phyloP scores from a whole-genome alignment of 1,140 invertebrate species.

The Aphelinus certus region DNA sequence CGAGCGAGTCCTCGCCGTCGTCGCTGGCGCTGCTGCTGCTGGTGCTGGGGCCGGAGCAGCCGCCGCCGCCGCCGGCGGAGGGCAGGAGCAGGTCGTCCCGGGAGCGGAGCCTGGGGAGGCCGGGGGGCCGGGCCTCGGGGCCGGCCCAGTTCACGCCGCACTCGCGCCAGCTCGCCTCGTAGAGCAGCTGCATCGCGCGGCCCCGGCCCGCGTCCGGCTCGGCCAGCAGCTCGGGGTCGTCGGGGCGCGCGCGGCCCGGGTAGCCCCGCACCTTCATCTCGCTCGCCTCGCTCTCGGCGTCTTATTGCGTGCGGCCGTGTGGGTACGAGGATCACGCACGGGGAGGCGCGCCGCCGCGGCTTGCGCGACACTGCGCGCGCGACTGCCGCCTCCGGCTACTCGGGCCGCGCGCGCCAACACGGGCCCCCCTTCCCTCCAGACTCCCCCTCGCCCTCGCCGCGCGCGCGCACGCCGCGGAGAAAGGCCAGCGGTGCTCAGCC shows the following conservation, averaged over 20 bases:
- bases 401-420: neutral
- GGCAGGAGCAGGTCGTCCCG: conserved; percentile 25
- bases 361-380: neutral
- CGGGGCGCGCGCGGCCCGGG: conserved; percentile 77
- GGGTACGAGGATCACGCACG: neutral
- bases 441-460: conserved; percentile 42
- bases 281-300: neutral
- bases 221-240: conserved; percentile 68
- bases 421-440: conserved; percentile 21
- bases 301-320: neutral
- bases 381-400: neutral
- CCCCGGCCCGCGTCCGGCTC: conserved; percentile 72
- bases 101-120: conserved; percentile 30
- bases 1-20: conserved; percentile 10
- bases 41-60: neutral
- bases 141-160: conserved; percentile 57
- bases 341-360: neutral
- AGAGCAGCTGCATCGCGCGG: conserved; percentile 76
- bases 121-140: conserved; percentile 33
- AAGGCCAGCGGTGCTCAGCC: conserved; percentile 63
- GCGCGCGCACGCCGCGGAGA: conserved; percentile 54
- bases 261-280: conserved; percentile 83
- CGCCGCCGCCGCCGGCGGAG: conserved; percentile 47
- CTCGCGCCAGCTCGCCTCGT: conserved; percentile 85
- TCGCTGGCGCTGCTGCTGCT: conserved; percentile 62